These are phyloP conservation scores for Grallaria varia DNA, from an alignment of 2,113 vertebrate species.

Conservation along the genomic window DNA sequence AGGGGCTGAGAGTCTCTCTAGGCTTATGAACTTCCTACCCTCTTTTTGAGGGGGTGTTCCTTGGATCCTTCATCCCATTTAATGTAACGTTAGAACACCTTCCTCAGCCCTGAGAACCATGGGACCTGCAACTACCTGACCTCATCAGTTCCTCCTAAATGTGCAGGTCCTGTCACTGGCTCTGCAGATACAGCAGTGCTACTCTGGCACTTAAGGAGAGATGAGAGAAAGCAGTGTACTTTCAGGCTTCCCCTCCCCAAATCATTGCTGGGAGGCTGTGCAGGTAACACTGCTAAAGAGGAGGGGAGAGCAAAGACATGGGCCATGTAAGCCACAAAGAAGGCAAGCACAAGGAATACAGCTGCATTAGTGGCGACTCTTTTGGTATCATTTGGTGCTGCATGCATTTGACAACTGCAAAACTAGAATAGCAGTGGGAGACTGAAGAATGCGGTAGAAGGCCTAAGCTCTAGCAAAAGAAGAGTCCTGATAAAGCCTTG, in stretches of 20 bases:
- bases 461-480: background rate
- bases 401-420: background rate
- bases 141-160: background rate
- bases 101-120: background rate
- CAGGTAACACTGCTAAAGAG: background rate
- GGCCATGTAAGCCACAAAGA: background rate
- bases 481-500: background rate
- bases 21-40: background rate
- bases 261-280: background rate
- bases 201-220: background rate
- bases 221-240: background rate
- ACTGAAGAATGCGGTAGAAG: background rate
- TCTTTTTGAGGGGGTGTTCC: background rate
- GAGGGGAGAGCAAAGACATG: background rate
- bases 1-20: background rate
- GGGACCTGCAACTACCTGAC: background rate
- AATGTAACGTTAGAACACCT: background rate
- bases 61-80: background rate
- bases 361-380: background rate
- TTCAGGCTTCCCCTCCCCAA: background rate
- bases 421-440: background rate
- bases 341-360: background rate
- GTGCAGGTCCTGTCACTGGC: background rate
- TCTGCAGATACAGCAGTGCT: background rate
- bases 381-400: background rate